A percentile compares a stretch with the other conserved stretches of the same genome.
Conservation (phyloP, 2,888 invertebrate species). For the Chloromyia formosa region DNA sequence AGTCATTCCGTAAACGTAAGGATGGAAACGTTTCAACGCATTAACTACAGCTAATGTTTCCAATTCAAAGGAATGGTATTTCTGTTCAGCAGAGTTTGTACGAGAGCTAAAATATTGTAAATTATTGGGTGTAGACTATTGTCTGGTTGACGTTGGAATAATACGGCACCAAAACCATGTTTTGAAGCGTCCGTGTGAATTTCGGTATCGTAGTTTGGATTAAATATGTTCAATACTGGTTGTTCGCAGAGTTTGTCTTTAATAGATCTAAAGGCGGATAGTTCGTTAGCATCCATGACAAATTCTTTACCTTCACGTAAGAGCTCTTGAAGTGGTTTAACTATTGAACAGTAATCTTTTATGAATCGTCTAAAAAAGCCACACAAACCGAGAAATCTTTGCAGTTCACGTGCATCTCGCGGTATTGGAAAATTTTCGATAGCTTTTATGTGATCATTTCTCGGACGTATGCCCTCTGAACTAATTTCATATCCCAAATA, state of each 20-base stretch:
- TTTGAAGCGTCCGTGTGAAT: slow-evolving; percentile 54
- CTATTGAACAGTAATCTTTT: slow-evolving; percentile 43
- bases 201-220: slow-evolving; percentile 51
- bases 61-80: slow-evolving; percentile 8
- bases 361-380: background rate
- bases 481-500: slow-evolving; percentile 15
- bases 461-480: background rate
- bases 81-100: slow-evolving; percentile 3
- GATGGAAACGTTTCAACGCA: slow-evolving; percentile 1
- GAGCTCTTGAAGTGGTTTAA: slow-evolving; percentile 52
- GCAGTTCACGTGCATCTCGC: slow-evolving; percentile 12
- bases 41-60: background rate
- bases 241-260: slow-evolving; percentile 45
- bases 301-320: slow-evolving; percentile 43
- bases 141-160: slow-evolving; percentile 16
- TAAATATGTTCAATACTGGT: slow-evolving; percentile 53
- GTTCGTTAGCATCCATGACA: slow-evolving; percentile 46
- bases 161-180: slow-evolving; percentile 52
- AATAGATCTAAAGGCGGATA: slow-evolving; percentile 45
- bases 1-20: slow-evolving; percentile 16
- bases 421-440: slow-evolving; percentile 2
- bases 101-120: slow-evolving; percentile 16
- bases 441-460: slow-evolving; percentile 3
- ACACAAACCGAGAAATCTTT: background rate
- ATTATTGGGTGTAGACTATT: slow-evolving; percentile 3